Conservation (phyloP, 2,888 invertebrate genomes). For the Pachymerium ferrugineum region DNA sequence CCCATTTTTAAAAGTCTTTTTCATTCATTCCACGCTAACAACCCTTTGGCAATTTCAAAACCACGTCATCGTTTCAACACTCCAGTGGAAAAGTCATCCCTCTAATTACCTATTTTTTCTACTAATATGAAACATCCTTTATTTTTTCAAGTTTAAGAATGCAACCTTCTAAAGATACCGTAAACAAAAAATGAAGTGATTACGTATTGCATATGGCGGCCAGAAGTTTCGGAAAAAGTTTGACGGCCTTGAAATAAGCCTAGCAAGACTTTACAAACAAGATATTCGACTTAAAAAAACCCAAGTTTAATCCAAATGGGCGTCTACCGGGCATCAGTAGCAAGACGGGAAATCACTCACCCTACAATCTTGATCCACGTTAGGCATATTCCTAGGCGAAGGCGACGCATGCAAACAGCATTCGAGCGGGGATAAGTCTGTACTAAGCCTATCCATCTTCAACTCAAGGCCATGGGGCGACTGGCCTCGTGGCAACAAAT, state of each 20-base stretch:
- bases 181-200: too few relatives aligned
- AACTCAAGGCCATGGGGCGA: slow-evolving; percentile 2
- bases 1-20: not conserved
- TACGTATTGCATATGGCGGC: not conserved
- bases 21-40: not conserved
- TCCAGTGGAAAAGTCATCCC: not conserved
- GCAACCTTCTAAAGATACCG: too few relatives aligned
- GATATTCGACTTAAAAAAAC: not conserved
- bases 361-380: not conserved
- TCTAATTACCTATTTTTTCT: too few relatives aligned
- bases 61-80: not conserved
- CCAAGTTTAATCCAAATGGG: not conserved
- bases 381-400: not conserved
- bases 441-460: not conserved
- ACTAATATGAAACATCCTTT: too few relatives aligned
- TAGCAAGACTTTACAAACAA: not conserved
- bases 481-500: slow-evolving; percentile 2
- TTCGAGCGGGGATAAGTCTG: not conserved
- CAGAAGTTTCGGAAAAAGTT: not conserved
- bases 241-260: not conserved
- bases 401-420: not conserved
- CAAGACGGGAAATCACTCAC: not conserved
- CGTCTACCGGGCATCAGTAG: not conserved
- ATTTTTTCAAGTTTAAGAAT: too few relatives aligned
- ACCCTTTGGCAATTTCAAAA: not conserved